Conservation (phyloP, 1,140 invertebrate species). For the Bombus haemorrhoidalis region DNA sequence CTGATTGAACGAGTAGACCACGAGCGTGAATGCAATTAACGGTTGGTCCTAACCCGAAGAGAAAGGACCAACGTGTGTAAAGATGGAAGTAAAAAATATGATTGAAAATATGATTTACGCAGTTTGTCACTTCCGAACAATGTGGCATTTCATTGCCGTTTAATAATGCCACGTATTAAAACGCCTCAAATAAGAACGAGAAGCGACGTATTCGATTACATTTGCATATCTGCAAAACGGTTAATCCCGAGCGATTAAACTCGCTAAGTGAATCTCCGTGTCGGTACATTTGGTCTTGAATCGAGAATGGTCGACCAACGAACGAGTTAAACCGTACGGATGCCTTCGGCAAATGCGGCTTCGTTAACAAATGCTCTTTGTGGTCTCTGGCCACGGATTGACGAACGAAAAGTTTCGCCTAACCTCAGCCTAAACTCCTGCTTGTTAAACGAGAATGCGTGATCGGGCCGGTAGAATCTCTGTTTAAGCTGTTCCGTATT, state of each 20-base stretch:
- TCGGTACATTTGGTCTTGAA: neutral
- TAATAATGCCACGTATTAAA: no score
- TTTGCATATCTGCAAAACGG: neutral
- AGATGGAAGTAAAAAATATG: no score
- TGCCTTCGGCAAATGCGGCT: neutral
- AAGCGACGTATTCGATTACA: no score
- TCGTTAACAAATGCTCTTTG: conserved; percentile 27
- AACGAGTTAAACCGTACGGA: neutral
- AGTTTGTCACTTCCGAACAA: no score
- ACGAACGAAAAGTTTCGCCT: neutral
- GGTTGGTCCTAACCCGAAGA: no score
- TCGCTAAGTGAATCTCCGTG: neutral
- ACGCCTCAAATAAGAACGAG: no score
- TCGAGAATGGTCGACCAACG: neutral
- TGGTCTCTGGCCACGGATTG: neutral
- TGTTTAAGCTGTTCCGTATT: neutral
- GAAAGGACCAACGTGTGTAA: no score
- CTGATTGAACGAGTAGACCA: no score
- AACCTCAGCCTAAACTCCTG: neutral
- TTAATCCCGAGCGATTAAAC: neutral
- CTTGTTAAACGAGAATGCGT: conserved; percentile 10
- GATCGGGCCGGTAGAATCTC: neutral
- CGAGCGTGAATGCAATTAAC: no score
- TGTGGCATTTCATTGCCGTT: no score
- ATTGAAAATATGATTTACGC: no score